Conservation (phyloP, 2,797 vertebrate species). For the Danio aesculapii region DNA sequence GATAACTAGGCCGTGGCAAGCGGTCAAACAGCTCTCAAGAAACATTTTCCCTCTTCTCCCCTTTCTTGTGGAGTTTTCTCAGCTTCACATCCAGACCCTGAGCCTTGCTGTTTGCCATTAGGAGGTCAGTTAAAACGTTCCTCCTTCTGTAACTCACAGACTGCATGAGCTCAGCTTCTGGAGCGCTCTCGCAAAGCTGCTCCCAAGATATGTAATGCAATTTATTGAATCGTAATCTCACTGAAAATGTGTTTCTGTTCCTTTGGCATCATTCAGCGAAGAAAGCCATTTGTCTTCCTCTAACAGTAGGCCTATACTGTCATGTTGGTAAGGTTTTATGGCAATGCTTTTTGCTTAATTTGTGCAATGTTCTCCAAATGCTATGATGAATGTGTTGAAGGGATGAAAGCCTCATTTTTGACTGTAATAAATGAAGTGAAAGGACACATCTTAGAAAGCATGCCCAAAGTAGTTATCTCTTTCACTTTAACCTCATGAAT, state of each 20-base stretch:
- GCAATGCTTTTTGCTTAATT: background rate
- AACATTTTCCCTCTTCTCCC: background rate
- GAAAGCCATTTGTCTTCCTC: background rate
- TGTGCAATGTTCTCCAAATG: background rate
- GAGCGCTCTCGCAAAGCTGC: background rate
- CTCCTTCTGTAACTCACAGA: background rate
- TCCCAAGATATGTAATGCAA: background rate
- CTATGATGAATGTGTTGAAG: background rate
- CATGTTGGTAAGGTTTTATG: background rate
- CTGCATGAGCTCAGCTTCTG: conserved; percentile 17
- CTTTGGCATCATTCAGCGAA: background rate
- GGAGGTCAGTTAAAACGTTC: conserved; percentile 10
- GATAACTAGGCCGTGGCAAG: conserved; percentile 34
- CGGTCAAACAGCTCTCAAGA: conserved; percentile 33
- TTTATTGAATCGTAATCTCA: conserved; percentile 36
- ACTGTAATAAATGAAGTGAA: conserved; percentile 27
- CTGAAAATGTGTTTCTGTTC: background rate
- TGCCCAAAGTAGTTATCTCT: conserved; percentile 18
- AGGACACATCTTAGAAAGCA: conserved; percentile 37
- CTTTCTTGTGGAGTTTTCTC: background rate
- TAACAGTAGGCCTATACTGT: background rate
- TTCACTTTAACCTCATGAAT: conserved; percentile 43
- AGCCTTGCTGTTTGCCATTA: conserved; percentile 9
- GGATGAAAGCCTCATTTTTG: background rate
- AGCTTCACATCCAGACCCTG: background rate